Percentiles rank a stretch among this genome's conserved stretches.
These are phyloP conservation scores for Himalopsyche anomala DNA, from an alignment of 2,888 invertebrate genomes.

Conservation along the genomic window DNA sequence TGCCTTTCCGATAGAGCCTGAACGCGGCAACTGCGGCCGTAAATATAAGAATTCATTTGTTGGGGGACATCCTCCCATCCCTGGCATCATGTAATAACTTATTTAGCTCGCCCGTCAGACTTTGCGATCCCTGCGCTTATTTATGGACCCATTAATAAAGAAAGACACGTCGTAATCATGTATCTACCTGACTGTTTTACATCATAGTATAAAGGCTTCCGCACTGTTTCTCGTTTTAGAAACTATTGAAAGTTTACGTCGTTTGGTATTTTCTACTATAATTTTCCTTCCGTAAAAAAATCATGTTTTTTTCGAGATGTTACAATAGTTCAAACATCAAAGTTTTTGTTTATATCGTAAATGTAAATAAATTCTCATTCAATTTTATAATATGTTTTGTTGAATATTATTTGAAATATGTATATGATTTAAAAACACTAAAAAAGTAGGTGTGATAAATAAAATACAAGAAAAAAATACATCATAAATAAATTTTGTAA, in stretches of 20 bases:
- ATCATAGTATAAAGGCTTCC: conserved; percentile 10
- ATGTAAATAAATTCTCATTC: too few species aligned
- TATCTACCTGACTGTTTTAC: conserved; percentile 46
- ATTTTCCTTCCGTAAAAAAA: background rate
- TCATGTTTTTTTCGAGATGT: background rate
- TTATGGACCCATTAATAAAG: conserved; percentile 60
- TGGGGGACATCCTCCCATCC: conserved; percentile 53
- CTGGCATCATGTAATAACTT: conserved; percentile 53
- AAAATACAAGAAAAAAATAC: too few species aligned
- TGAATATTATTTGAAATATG: too few species aligned
- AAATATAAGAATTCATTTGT: conserved; percentile 48
- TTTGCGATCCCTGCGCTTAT: conserved; percentile 50
- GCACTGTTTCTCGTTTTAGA: background rate
- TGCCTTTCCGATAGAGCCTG: background rate
- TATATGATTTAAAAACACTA: too few species aligned
- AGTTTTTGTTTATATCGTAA: too few species aligned
- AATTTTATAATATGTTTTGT: too few species aligned
- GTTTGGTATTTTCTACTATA: background rate
- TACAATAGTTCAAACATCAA: too few species aligned
- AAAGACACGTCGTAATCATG: conserved; percentile 54
- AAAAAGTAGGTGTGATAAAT: too few species aligned
- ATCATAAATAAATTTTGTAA: too few species aligned
- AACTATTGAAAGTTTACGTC: background rate
- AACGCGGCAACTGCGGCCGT: conserved; percentile 7
- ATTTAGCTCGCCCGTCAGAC: conserved; percentile 49